These are phyloP conservation scores for Saccopteryx bilineata DNA, from an alignment of 2,113 vertebrate species.

Conservation along the genomic window DNA sequence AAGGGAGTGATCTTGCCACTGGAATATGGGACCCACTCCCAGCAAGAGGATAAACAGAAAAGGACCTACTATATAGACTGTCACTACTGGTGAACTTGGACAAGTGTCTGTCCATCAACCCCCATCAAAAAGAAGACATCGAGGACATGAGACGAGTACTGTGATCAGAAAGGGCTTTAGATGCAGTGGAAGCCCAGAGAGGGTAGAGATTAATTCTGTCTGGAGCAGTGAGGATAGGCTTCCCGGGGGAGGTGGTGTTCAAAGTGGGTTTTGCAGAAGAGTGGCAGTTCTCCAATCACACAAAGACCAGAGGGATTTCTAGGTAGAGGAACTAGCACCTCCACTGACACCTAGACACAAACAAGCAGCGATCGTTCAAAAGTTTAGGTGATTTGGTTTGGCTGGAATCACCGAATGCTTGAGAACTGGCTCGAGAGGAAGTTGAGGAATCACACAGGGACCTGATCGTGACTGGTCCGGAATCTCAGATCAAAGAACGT, in stretches of 20 bases:
- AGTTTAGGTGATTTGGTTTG: neutral
- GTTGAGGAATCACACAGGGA: neutral
- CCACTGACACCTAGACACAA: neutral
- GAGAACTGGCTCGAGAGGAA: neutral
- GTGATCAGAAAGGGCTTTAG: neutral
- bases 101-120: neutral
- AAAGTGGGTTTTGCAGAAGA: neutral
- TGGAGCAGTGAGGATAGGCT: neutral
- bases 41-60: neutral
- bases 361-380: neutral
- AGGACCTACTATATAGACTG: neutral
- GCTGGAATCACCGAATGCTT: neutral
- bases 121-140: neutral
- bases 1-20: neutral
- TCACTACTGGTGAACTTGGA: neutral
- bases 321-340: neutral
- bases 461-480: neutral
- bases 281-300: constrained; percentile 2
- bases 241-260: neutral
- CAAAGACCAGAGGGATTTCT: neutral
- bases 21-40: neutral
- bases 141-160: neutral
- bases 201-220: neutral
- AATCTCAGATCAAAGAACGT: neutral
- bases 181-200: neutral